A percentile compares a stretch with the other conserved stretches of the same genome.
Evolutionary conservation across 2,797 vertebrate species (phyloP).

Genomic region (Melanogrammus aeglefinus): DNA sequence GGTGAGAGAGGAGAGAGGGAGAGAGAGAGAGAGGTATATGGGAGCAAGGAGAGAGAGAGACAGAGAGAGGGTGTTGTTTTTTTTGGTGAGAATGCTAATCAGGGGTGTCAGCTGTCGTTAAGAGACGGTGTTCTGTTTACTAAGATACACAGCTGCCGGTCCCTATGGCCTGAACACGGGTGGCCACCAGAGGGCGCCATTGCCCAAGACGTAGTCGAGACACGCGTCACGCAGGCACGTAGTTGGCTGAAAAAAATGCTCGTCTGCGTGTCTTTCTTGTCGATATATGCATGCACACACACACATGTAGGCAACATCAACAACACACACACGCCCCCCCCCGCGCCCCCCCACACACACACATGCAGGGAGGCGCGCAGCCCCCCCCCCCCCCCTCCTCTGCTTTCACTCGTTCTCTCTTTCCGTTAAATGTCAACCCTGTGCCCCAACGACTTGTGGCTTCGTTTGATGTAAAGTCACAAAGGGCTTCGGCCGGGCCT

Average conservation of each 20-base stretch:
- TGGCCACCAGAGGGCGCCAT: background rate
- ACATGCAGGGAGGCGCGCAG: background rate
- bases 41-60: background rate
- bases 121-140: background rate
- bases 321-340: background rate
- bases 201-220: too few relatives aligned
- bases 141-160: background rate
- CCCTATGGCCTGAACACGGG: background rate
- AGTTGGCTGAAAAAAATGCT: too few relatives aligned
- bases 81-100: background rate
- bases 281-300: background rate
- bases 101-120: slow-evolving; percentile 1
- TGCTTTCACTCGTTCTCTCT: background rate
- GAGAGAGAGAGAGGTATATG: background rate
- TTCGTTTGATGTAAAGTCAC: too few relatives aligned
- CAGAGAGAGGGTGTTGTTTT: background rate
- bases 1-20: too few relatives aligned
- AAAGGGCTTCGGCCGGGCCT: too few relatives aligned
- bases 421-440: too few relatives aligned
- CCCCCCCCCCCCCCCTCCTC: background rate
- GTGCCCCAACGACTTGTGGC: too few relatives aligned
- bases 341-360: background rate
- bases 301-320: background rate
- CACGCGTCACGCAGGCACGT: too few relatives aligned
- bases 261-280: too few relatives aligned